Percentiles rank a stretch among this genome's conserved stretches.
Evolutionary conservation across 2,888 invertebrate genomes (phyloP).

Genomic region (Athrips mouffetella): DNA sequence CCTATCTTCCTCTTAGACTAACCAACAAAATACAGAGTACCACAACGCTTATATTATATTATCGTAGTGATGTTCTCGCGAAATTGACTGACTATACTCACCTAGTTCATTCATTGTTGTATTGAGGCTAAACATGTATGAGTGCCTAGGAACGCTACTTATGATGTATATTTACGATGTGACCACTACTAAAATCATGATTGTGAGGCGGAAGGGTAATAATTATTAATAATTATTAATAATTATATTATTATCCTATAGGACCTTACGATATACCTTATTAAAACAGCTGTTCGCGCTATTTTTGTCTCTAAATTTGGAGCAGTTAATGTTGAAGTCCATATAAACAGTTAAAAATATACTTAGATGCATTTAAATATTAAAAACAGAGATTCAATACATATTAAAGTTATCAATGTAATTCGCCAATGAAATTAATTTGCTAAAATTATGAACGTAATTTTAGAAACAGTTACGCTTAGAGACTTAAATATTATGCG

Average conservation of each 20-base stretch:
- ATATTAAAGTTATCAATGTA: conserved; percentile 35
- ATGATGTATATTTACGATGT: conserved; percentile 70
- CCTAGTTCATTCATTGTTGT: conserved; percentile 37
- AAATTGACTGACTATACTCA: conserved; percentile 51
- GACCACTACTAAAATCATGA: conserved; percentile 69
- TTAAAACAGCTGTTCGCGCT: conserved; percentile 56
- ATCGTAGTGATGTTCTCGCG: conserved; percentile 46
- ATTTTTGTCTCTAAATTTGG: conserved; percentile 60
- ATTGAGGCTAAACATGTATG: conserved; percentile 64
- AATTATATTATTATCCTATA: conserved; percentile 55
- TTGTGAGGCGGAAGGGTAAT: conserved; percentile 74
- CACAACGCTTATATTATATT: conserved; percentile 30
- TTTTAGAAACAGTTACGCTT: conserved; percentile 65
- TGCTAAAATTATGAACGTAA: conserved; percentile 56
- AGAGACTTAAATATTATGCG: conserved; percentile 58
- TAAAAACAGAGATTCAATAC: conserved; percentile 39
- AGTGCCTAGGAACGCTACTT: conserved; percentile 76
- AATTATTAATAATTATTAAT: conserved; percentile 54
- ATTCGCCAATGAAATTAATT: conserved; percentile 45
- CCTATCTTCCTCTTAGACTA: conserved; percentile 11
- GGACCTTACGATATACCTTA: conserved; percentile 51
- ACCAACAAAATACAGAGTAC: conserved; percentile 32
- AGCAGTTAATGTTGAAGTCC: conserved; percentile 57
- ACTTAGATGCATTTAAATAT: conserved; percentile 57
- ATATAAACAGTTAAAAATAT: conserved; percentile 52